Base-by-base conservation (phyloP, 2,797 vertebrate species). In the Percopsis omiscomaycus region DNA sequence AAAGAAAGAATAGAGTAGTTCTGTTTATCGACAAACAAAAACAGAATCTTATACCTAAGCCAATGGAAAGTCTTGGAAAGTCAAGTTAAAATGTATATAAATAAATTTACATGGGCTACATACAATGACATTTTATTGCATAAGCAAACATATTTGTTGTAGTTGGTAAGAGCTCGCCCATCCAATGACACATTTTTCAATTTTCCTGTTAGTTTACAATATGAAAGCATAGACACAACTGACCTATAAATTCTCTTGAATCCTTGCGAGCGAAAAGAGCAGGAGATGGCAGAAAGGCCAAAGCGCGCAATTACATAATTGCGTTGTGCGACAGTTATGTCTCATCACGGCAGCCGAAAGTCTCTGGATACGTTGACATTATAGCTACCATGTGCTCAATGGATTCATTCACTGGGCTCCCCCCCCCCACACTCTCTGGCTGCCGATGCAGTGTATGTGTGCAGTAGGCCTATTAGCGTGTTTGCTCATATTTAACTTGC, bases 401-500 rank as follows among this genome's bases (percentile, higher is more conserved):
- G 79, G 81, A 68, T 63, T 78, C 75, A 84, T 86, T 86, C 77
- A 86, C 83, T 68, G 56, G 16, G 30, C 54, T 58, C 5, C 9
- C 45, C 42, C 13, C 56, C 22, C 69, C 69, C 55, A 69, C 55
- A 13, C 37, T 12, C 55, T 48, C 65, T 49, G 11, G 0, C 54
- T 51, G 67, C 62, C 73, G 69, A 75, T 66, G 60, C 69, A 69
- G 67, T 73, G 42, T 14, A 63, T 37, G 46, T 49, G 52, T 66
- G 63, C 42, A 50, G 49, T n/a, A n/a, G n/a, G n/a, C n/a, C n/a
- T 15, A 22, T 44, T 32, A 27, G 63, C 4, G 68, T 80, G 77
- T 84, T 79, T 72, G 77, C 82, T 91, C 89, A 82, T 84, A 88
- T 92, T 92, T 88, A 90, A 91, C 84, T 80, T 90, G 91, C 88